Evolutionary conservation across 2,113 vertebrate species (phyloP).

Genomic region (Albula goreensis): DNA sequence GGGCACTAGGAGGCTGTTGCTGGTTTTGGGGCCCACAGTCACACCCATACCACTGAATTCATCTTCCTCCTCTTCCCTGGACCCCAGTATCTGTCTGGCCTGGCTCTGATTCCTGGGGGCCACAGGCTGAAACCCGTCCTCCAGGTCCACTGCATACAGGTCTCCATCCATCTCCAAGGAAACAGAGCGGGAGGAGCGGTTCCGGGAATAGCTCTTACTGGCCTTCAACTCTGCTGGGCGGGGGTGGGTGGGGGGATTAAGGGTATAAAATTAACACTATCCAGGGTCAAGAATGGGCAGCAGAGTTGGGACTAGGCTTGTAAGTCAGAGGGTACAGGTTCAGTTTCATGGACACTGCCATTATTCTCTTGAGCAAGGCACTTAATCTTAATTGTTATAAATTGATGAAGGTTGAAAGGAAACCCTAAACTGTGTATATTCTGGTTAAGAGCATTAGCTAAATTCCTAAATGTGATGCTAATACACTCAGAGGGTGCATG

Average conservation of each 20-base stretch:
- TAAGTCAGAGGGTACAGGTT: too few relatives aligned
- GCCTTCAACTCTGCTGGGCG: conserved; percentile 79
- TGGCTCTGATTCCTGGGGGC: conserved; percentile 68
- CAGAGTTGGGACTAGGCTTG: too few relatives aligned
- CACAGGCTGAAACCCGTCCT: conserved; percentile 59
- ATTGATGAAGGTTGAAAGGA: too few relatives aligned
- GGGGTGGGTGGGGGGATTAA: too few relatives aligned
- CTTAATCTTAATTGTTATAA: too few relatives aligned
- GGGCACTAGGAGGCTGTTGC: conserved; percentile 58
- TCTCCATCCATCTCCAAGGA: conserved; percentile 66
- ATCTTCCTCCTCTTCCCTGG: conserved; percentile 69
- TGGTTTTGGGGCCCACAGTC: conserved; percentile 56
- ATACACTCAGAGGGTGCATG: too few relatives aligned
- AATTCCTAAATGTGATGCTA: too few relatives aligned
- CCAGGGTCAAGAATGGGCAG: not conserved
- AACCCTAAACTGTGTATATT: too few relatives aligned
- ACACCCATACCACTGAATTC: conserved; percentile 85
- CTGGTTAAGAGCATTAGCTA: too few relatives aligned
- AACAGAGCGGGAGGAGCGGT: conserved; percentile 79
- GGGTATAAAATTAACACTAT: not conserved
- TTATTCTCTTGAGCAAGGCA: not conserved
- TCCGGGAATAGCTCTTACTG: conserved; percentile 75
- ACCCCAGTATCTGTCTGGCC: conserved; percentile 39
- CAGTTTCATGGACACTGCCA: not conserved
- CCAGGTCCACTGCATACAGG: conserved; percentile 61